Evolutionary conservation across 2,113 vertebrate genomes (phyloP).

Genomic region (Scolopax mira): DNA sequence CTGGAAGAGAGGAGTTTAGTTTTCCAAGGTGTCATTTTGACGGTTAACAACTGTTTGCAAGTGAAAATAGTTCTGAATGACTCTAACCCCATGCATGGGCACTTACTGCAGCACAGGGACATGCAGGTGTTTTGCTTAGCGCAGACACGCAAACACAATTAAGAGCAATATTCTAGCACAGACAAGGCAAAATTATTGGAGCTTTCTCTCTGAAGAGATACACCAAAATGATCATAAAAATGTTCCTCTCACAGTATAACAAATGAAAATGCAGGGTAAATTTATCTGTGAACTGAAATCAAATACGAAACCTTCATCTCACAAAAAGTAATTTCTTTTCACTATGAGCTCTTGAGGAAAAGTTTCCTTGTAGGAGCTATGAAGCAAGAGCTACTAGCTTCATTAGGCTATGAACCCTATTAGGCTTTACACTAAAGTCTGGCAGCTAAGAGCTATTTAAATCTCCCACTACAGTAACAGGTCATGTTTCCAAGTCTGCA

Average conservation of each 20-base stretch:
- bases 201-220: not conserved
- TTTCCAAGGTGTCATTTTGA: not conserved
- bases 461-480: not conserved
- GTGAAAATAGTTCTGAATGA: not conserved
- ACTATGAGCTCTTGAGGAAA: not conserved
- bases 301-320: not conserved
- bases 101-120: not conserved
- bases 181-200: not conserved
- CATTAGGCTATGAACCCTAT: too few species aligned
- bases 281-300: not conserved
- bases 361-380: not conserved
- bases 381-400: not conserved
- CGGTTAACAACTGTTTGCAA: not conserved
- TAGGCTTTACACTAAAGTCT: not conserved
- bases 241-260: not conserved
- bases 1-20: not conserved
- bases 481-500: not conserved
- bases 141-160: not conserved
- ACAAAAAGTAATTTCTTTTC: not conserved
- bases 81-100: not conserved
- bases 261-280: not conserved
- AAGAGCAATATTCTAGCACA: not conserved
- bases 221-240: not conserved
- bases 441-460: not conserved
- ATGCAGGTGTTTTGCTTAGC: not conserved